Percentiles rank a stretch among this genome's conserved stretches.
Evolutionary conservation across 2,888 invertebrate species (phyloP).

Genomic region (Cerastis leucographa): DNA sequence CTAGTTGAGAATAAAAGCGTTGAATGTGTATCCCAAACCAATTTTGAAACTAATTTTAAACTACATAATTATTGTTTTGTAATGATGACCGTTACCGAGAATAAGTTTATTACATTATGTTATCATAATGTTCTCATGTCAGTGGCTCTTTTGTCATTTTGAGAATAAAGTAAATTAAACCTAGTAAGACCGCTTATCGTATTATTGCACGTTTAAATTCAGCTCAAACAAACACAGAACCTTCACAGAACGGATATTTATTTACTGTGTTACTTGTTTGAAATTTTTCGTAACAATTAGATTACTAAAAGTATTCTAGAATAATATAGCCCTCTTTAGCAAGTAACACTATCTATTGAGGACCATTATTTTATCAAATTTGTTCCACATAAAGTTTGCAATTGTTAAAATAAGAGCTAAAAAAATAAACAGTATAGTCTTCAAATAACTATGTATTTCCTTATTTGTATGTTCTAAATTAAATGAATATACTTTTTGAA

Average conservation of each 20-base stretch:
- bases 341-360: constrained; percentile 13
- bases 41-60: too few species aligned
- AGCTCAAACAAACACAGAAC: neutral
- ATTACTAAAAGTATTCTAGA: neutral
- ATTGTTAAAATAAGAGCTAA: neutral
- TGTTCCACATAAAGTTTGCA: neutral
- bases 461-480: neutral
- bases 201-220: neutral
- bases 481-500: neutral
- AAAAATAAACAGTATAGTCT: neutral
- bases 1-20: too few species aligned
- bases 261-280: neutral
- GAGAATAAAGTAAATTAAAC: too few species aligned
- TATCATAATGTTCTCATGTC: too few species aligned
- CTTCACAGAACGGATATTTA: neutral
- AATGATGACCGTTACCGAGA: too few species aligned
- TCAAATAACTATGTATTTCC: neutral
- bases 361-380: constrained; percentile 1
- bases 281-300: constrained; percentile 22
- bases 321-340: neutral
- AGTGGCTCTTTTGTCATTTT: too few species aligned
- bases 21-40: too few species aligned
- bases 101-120: too few species aligned
- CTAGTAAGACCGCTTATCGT: neutral
- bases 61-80: too few species aligned